Base-by-base conservation (phyloP, 1,140 invertebrate species). In the Atta cephalotes region DNA sequence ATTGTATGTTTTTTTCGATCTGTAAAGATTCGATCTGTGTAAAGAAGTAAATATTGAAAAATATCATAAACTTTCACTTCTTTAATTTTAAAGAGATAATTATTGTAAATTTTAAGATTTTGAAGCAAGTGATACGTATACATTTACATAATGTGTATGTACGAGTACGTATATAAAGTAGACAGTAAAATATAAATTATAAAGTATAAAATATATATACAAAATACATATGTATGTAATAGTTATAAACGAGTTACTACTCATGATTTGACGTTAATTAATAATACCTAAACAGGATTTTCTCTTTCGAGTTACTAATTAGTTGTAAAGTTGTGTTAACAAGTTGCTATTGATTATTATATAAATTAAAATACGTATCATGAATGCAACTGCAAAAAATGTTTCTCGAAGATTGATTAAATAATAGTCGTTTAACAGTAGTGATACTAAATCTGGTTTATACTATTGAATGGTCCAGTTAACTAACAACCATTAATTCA, bases 381-480 rank as follows among this genome's bases (percentile, higher is more conserved):
- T 16, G 14, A 5, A 39, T 56, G 18, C 35, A 70, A 14, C n/a
- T 71, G 65, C 49, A 81, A 7, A 70, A 70, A 62, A 9, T 49
- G 39, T 78, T 78, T 10, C 3, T 10, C 9, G 28, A 63, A 45
- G 14, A 25, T 31, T 56, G 51, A 81, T 80, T 80, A 81, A 39
- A 81, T 39, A 80, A 70, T 39, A 21, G 31, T 10, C 25, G 5
- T 39, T 14, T 56, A 31, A 71, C 58, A 18, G 14, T 16, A 56
- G n/a, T 18, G 39, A 31, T 45, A 56, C 56, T 70, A 39, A 81
- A 81, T 81, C 78, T 71, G 31, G 16, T 81, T 71, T 70, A 35
- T 14, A 71, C 35, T 39, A 56, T 21, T 9, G 21, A 71, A 81
- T 39, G 31, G 45, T 35, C 3, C 31, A 35, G 53, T 81, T 81